Conservation (phyloP, 2,888 invertebrate species). For the Spodoptera littoralis region DNA sequence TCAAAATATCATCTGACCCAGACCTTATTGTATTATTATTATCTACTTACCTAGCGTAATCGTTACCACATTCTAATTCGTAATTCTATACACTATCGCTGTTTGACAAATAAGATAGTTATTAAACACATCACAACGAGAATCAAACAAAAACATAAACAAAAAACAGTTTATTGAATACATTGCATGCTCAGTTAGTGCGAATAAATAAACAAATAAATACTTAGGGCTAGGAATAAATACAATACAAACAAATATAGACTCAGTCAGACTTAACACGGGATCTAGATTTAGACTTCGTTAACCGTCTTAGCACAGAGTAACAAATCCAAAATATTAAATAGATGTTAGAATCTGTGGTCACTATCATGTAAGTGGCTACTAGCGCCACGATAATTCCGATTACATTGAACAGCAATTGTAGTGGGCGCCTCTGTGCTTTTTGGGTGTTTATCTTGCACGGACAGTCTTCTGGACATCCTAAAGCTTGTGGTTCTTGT, state of each 20-base stretch:
- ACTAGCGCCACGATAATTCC: constrained; percentile 77
- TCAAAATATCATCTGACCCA: no score
- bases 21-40: no score
- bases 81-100: neutral
- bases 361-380: constrained; percentile 78
- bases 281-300: constrained; percentile 60
- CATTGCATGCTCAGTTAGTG: constrained; percentile 49
- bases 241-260: constrained; percentile 41
- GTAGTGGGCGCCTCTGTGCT: constrained; percentile 36
- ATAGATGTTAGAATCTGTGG: constrained; percentile 79
- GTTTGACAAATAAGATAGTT: neutral
- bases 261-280: constrained; percentile 68
- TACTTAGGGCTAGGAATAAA: constrained; percentile 55
- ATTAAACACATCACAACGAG: constrained; percentile 9
- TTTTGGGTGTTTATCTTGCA: constrained; percentile 59
- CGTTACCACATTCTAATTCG: no score
- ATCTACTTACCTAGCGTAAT: no score
- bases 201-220: constrained; percentile 58
- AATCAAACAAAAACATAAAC: constrained; percentile 40
- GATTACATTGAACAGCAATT: constrained; percentile 69
- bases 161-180: constrained; percentile 55
- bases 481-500: constrained; percentile 50
- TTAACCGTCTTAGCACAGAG: constrained; percentile 76
- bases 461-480: constrained; percentile 68
- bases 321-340: constrained; percentile 81